Conservation (phyloP, 2,797 vertebrate genomes). For the Steatocranus sp. region DNA sequence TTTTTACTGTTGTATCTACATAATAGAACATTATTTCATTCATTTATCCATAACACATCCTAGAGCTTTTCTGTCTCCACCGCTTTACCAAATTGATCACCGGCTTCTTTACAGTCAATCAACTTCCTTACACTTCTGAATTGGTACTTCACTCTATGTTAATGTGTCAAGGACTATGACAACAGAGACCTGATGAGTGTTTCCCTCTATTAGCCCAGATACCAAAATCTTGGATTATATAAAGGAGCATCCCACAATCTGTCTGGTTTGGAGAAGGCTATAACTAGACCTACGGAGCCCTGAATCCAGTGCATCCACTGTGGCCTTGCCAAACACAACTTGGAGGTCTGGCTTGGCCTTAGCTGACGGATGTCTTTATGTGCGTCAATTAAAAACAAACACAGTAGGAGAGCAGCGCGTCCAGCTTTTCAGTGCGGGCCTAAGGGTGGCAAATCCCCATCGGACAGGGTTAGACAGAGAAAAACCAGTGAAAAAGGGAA, state of each 20-base stretch:
- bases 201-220: not conserved
- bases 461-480: not conserved
- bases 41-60: not conserved
- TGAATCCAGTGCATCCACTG: conserved; percentile 28
- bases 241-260: conserved; percentile 7
- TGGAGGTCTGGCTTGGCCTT: conserved; percentile 56
- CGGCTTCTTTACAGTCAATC: not conserved
- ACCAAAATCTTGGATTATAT: not conserved
- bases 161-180: not conserved
- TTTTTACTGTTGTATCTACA: not conserved
- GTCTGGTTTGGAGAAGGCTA: conserved; percentile 20
- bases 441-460: conserved; percentile 46
- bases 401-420: conserved; percentile 11
- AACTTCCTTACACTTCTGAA: not conserved
- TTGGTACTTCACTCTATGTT: not conserved
- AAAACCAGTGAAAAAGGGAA: not conserved
- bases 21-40: not conserved
- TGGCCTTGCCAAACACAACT: conserved; percentile 54
- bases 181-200: not conserved
- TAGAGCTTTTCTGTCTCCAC: not conserved
- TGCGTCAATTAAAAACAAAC: conserved; percentile 59
- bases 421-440: conserved; percentile 25
- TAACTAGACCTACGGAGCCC: conserved; percentile 21
- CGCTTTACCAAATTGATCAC: not conserved
- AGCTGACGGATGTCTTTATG: conserved; percentile 54